phyloP scores from a whole-genome alignment of 2,797 vertebrate genomes.

The Oryzias sinensis region DNA sequence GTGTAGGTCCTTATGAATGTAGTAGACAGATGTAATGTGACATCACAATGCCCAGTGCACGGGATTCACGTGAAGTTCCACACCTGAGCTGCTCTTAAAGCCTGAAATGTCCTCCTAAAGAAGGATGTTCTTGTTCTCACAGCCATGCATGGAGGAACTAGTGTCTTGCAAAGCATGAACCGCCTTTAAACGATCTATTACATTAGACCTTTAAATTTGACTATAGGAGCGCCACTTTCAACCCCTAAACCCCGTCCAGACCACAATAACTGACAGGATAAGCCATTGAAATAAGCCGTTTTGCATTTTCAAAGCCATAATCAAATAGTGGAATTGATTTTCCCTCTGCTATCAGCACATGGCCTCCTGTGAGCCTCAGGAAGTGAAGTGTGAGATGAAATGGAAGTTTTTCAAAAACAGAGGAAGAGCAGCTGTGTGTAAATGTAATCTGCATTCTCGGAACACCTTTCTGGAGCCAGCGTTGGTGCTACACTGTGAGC shows the following conservation, averaged over 20 bases:
- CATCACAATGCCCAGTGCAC: too few relatives aligned
- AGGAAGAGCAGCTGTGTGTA: not conserved
- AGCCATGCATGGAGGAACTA: too few relatives aligned
- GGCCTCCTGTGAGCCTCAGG: not conserved
- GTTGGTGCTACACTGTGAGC: slow-evolving; percentile 23
- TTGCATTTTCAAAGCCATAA: slow-evolving; percentile 15
- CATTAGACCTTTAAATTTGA: not conserved
- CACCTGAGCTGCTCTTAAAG: too few relatives aligned
- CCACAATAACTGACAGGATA: slow-evolving; percentile 16
- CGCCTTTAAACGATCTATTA: slow-evolving; percentile 10
- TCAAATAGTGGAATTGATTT: slow-evolving; percentile 5
- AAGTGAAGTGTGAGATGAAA: slow-evolving; percentile 1
- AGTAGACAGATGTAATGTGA: too few relatives aligned
- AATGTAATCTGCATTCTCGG: not conserved
- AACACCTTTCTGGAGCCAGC: slow-evolving; percentile 18
- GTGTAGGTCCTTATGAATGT: too few relatives aligned
- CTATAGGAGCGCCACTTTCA: slow-evolving; percentile 5
- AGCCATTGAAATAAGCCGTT: slow-evolving; percentile 22
- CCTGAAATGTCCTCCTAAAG: too few relatives aligned
- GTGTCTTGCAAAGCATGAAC: too few relatives aligned
- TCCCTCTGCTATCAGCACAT: slow-evolving; percentile 5
- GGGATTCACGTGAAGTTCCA: too few relatives aligned
- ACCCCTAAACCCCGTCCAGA: not conserved
- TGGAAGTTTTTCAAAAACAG: not conserved
- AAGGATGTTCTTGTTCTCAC: too few relatives aligned